Evolutionary conservation across 1,140 invertebrate genomes (phyloP), one percentile per base, ranked within the genome.

Genomic region (Leptinotarsa defecta): DNA sequence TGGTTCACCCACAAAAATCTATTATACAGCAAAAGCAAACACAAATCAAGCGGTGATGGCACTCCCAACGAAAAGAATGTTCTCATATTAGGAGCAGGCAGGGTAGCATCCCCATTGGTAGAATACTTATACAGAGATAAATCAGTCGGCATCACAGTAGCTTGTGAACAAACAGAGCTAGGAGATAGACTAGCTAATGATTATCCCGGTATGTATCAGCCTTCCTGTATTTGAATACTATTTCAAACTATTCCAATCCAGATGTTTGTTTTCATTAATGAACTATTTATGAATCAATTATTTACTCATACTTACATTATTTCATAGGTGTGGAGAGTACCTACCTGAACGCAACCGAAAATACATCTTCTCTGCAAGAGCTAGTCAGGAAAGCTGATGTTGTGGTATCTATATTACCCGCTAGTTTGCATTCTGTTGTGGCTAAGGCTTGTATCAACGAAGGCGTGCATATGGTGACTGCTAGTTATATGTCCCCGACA

Each of bases 391-490:
- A 91, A n/a, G 90, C 93, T 13, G 94, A 97, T 84, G 88, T 97
- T 91, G 75, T 89, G 0, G 91, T 99, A 8, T 99, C 97, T 0
- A 87, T 99, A 13, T 86, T 99, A n/a, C 98, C 98, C 0, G 98
- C 97, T 82, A 87, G 91, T 3, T 87, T 98, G 15, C 98, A 99
- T 85, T 93, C 94, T 3, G 85, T 92, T 20, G 90, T 95, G 1
- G 98, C 97, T 1, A 90, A 93, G 78, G 89, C 92, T 43, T 99
- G 98, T 82, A 96, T 99, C 52, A 88, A 91, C 3, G 88, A 93
- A 71, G 91, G 92, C 63, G 93, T 91, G 0, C 95, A 99, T 84
- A 92, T 99, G 91, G 96, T 99, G 2, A 99, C 98, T 0, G 97
- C 97, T 0, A 98, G 96, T 73, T 99, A 99, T 82, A 91, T 96